phyloP scores from a whole-genome alignment of 2,888 invertebrate genomes.

The Pollenia angustigena region DNA sequence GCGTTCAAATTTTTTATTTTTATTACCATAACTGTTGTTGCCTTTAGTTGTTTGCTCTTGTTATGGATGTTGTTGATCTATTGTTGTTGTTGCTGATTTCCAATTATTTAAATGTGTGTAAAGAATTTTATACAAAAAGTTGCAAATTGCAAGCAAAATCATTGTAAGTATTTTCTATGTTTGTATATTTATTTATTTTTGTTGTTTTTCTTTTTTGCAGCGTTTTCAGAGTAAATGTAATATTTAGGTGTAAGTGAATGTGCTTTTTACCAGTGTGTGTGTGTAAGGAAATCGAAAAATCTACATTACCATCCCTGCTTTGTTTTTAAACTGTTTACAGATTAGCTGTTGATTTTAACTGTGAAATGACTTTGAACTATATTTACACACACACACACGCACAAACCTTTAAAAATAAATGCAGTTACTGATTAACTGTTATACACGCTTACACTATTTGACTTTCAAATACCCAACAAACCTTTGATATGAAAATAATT shows the following conservation, averaged over 20 bases:
- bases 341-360: slow-evolving; percentile 49
- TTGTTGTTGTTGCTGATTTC: slow-evolving; percentile 6
- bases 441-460: too few relatives aligned
- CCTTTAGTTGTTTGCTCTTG: slow-evolving; percentile 32
- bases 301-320: neutral
- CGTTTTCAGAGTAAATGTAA: too few relatives aligned
- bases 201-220: too few relatives aligned
- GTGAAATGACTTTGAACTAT: slow-evolving; percentile 63
- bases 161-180: slow-evolving; percentile 21
- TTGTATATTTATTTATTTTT: neutral
- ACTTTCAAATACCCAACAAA: too few relatives aligned
- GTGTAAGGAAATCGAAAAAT: neutral
- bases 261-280: neutral
- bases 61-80: slow-evolving; percentile 16
- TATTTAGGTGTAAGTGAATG: neutral
- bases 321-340: slow-evolving; percentile 26
- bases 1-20: slow-evolving; percentile 18
- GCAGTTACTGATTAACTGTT: slow-evolving; percentile 11
- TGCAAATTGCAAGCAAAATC: slow-evolving; percentile 54
- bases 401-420: slow-evolving; percentile 4
- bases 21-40: slow-evolving; percentile 29
- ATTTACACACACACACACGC: slow-evolving; percentile 26
- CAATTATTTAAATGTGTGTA: neutral
- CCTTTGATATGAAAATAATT: too few relatives aligned
- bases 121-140: slow-evolving; percentile 44